phyloP scores from a whole-genome alignment of 2,888 invertebrate species.

The Craniophora ligustri region DNA sequence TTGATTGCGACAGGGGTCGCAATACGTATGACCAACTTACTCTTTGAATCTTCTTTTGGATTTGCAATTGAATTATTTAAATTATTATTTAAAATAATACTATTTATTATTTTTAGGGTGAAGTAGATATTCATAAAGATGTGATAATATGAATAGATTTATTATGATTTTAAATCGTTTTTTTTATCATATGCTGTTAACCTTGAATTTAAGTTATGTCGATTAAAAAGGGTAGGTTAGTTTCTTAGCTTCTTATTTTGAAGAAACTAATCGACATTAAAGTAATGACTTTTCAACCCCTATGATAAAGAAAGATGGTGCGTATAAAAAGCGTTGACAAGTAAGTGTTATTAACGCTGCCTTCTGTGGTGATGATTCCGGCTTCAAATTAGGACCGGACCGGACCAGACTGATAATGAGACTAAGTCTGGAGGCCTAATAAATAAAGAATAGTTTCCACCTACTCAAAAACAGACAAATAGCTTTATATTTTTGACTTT shows the following conservation, averaged over 20 bases:
- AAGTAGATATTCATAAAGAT: constrained; percentile 5
- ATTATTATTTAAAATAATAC: too few species aligned
- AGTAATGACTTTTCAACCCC: not conserved
- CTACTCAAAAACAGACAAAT: too few species aligned
- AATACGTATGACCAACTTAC: constrained; percentile 48
- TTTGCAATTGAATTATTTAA: constrained; percentile 27
- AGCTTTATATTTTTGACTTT: too few species aligned
- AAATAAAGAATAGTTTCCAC: too few species aligned
- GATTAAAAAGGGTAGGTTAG: not conserved
- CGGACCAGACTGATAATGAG: too few species aligned
- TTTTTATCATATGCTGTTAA: not conserved
- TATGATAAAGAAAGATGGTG: not conserved
- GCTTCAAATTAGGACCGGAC: too few species aligned
- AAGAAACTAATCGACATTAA: not conserved
- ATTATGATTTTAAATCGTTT: constrained; percentile 16
- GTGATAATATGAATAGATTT: constrained; percentile 22
- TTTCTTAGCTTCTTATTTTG: not conserved
- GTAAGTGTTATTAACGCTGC: too few species aligned
- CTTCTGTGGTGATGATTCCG: too few species aligned
- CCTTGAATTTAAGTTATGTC: constrained; percentile 23
- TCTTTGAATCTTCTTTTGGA: constrained; percentile 11
- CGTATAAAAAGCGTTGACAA: too few species aligned
- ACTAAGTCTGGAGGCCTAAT: too few species aligned
- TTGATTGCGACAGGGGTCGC: constrained; percentile 46
- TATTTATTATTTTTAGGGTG: too few species aligned